Base-by-base conservation (phyloP, 2,113 vertebrate species). In the Bambusicola thoracicus region DNA sequence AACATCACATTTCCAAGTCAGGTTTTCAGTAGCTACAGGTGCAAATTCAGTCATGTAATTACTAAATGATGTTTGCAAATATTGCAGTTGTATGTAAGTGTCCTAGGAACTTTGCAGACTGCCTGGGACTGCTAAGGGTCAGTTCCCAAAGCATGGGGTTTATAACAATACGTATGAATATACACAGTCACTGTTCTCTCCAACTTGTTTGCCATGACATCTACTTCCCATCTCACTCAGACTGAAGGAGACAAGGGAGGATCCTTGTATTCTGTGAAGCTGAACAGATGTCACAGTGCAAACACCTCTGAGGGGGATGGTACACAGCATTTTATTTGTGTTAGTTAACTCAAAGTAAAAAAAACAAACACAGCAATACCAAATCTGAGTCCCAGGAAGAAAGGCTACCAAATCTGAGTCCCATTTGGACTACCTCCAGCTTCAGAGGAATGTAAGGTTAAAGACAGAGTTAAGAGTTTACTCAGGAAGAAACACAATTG, bases 401-500 rank as follows among this genome's bases (percentile, higher is more conserved):
- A 79, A 27, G 20, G 5, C 3, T 25, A 81, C 51, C 0, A 0
- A 68, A 70, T 75, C 72, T 1, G 0, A 89, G 66, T 79, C n/a
- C 48, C 24, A 73, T 30, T 92, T 92, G 49, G 63, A 89, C 9
- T n/a, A n/a, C 40, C 19, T 89, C 85, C 75, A 94, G n/a, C n/a
- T 82, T n/a, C 48, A 81, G 41, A 92, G 34, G 56, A 94, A 93
- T 81, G 69, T 79, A 81, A 43, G 62, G 70, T 67, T 84, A 84
- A 78, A 81, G 87, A 65, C 11, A 40, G 19, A 70, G 8, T 61
- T 51, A 87, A 86, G 65, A 73, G 44, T 80, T 91, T 93, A 59
- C 32, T 63, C 41, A 29, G 44, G 32, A 89, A 82, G 25, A 94
- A 85, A 46, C 12, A 58, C 24, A 18, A 29, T 76, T 95, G 49